Conservation (phyloP, 30 jellyfish, hydroid and myxozoan species). For the Euphysa ruthae region DNA sequence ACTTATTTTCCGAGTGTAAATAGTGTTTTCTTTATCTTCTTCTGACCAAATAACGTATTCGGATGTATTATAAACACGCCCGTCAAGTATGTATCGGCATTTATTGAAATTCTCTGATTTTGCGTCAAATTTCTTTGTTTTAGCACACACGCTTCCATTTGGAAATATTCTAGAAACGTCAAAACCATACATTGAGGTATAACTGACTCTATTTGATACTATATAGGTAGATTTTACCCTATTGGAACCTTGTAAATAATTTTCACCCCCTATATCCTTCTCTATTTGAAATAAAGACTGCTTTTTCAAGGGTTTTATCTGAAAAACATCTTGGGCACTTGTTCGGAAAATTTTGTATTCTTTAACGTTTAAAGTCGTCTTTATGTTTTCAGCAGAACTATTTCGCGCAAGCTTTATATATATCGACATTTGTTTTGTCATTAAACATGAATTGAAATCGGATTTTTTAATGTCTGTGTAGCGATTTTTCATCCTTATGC, state of each 20-base stretch:
- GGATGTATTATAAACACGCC: not conserved
- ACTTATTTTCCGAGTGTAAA: not conserved
- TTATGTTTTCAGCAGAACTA: not conserved
- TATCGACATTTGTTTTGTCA: not conserved
- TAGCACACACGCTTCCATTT: not conserved
- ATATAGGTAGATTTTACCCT: not conserved
- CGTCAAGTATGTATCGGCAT: not conserved
- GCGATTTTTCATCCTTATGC: not conserved
- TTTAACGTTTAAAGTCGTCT: too few species aligned
- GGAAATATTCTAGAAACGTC: not conserved
- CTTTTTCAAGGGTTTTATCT: not conserved
- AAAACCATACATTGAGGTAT: not conserved
- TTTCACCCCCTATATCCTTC: not conserved
- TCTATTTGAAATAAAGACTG: not conserved
- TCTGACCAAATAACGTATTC: constrained; percentile 2
- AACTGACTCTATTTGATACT: not conserved
- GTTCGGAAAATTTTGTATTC: not conserved
- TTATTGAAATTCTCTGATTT: not conserved
- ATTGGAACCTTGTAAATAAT: not conserved
- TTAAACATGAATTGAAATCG: not conserved
- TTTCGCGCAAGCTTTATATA: not conserved
- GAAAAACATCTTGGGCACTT: not conserved
- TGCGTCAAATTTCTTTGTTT: not conserved
- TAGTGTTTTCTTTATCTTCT: not conserved
- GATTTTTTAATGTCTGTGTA: not conserved